Percentiles rank a stretch among this genome's conserved stretches.
These are phyloP conservation scores for Adelphocoris suturalis DNA, from an alignment of 2,888 invertebrate genomes.

Conservation along the genomic window DNA sequence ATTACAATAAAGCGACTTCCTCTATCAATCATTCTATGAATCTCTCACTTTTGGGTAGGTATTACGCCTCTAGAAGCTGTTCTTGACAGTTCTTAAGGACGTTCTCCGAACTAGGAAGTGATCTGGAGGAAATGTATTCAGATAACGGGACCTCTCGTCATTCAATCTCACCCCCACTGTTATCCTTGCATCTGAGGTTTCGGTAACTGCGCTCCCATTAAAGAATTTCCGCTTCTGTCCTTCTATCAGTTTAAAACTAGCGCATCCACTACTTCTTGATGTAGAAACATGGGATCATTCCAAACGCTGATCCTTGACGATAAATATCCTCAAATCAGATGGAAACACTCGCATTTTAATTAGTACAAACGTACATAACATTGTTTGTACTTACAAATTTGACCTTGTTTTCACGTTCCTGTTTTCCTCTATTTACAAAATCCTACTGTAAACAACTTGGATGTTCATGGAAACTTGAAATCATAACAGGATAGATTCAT, in stretches of 20 bases:
- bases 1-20: conserved; percentile 47
- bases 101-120: neutral
- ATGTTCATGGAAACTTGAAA: too few relatives aligned
- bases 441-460: too few relatives aligned
- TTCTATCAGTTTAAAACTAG: neutral
- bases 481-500: too few relatives aligned
- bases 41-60: neutral
- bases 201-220: conserved; percentile 23
- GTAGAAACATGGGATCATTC: neutral
- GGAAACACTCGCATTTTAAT: too few relatives aligned
- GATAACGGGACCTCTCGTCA: conserved; percentile 5
- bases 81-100: neutral
- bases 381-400: too few relatives aligned
- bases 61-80: neutral
- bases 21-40: conserved; percentile 1
- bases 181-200: conserved; percentile 33
- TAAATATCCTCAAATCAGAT: too few relatives aligned
- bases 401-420: too few relatives aligned
- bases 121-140: conserved; percentile 21
- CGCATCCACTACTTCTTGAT: neutral
- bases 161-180: conserved; percentile 40
- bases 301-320: too few relatives aligned
- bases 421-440: too few relatives aligned
- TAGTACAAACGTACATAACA: too few relatives aligned
- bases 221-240: conserved; percentile 9